Evolutionary conservation across 2,797 vertebrate genomes (phyloP), one percentile per base, ranked within the genome.

Genomic region (Florisuga fusca): DNA sequence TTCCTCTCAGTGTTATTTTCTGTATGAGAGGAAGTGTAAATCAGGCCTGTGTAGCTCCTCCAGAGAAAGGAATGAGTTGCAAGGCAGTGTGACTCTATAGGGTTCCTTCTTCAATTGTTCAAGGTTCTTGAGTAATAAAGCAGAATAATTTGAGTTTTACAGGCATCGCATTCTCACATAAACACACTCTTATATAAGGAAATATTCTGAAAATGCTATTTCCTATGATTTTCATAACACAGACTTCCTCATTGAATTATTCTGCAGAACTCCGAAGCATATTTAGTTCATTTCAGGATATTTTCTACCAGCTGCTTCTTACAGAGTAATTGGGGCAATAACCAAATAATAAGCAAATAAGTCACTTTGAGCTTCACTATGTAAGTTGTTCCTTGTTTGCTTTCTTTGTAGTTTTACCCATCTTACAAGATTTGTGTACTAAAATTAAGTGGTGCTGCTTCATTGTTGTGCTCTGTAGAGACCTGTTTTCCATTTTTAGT

Each of bases 401-500:
- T 48, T 27, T 54, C n/a, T 85, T 63, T 94, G 25, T 85, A 88
- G 50, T 72, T 87, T 74, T 76, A 46, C 55, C 33, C 83, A 7
- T 15, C 46, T 91, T 83, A 67, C 55, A 76, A 91, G 71, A 77
- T 93, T 72, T 88, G 33, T 73, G 43, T 71, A 36, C 82, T 94
- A 93, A 92, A 88, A 77, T 91, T 88, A 88, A 90, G 63, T 57
- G 43, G 14, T 66, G 16, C 29, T 89, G 53, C 74, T 69, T 88
- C 43, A 36, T 14, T 82, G 29, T 58, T 91, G 46, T 72, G 55
- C 29, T 93, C 67, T 84, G 5, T 29, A 71, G 89, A 94, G 61
- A 88, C 80, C 61, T 94, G 78, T 85, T 94, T 89, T 86, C 78
- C 62, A 71, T 92, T 94, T 94, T 96, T 87, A 78, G 81, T 43